Evolutionary conservation across 2,797 vertebrate species (phyloP).

Genomic region (Melopsittacus undulatus): DNA sequence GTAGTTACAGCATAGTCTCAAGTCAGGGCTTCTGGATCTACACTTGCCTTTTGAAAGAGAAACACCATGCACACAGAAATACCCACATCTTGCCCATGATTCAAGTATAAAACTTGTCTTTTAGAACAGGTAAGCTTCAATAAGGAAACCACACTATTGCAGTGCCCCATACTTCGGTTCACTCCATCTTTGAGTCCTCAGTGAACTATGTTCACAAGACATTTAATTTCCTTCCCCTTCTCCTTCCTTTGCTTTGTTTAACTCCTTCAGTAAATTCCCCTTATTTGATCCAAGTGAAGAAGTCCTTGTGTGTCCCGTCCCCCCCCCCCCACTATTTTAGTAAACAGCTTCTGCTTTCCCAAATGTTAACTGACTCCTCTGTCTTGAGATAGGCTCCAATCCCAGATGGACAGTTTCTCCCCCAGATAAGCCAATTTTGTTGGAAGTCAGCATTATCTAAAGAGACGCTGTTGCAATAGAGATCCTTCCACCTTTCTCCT

Average conservation of each 20-base stretch:
- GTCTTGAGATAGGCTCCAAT: background rate
- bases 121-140: background rate
- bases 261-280: background rate
- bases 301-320: no score
- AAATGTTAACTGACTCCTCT: background rate
- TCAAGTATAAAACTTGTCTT: background rate
- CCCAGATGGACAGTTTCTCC: background rate
- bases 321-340: background rate
- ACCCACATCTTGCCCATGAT: background rate
- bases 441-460: background rate
- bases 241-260: background rate
- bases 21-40: background rate
- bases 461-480: background rate
- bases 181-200: background rate
- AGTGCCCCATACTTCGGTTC: background rate
- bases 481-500: background rate
- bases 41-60: background rate
- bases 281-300: background rate
- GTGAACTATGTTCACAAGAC: background rate
- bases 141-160: background rate
- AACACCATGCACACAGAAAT: background rate
- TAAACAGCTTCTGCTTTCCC: background rate
- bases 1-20: background rate
- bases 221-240: background rate
- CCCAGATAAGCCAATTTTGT: background rate